Evolutionary conservation across 2,797 vertebrate species (phyloP).

Genomic region (Darevskia nairensis): DNA sequence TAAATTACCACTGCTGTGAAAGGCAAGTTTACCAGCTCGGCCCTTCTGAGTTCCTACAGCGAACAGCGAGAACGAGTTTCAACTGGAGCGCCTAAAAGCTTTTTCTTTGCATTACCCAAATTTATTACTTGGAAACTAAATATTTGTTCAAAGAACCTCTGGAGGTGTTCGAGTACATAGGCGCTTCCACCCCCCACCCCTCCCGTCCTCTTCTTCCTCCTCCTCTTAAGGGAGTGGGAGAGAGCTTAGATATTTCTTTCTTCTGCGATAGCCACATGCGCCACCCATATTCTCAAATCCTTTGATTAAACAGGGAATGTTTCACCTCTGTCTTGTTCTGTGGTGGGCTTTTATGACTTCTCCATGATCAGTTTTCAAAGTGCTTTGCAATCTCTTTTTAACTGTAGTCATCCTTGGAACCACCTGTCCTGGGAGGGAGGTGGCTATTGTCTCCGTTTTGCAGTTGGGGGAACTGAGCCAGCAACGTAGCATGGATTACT

Average conservation of each 20-base stretch:
- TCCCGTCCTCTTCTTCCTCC: neutral
- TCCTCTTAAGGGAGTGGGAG: neutral
- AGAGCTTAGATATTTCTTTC: constrained; percentile 66
- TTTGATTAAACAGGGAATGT: constrained; percentile 52
- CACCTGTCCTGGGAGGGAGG: neutral
- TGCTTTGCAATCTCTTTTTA: constrained; percentile 10
- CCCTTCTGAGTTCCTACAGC: constrained; percentile 53
- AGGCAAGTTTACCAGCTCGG: constrained; percentile 67
- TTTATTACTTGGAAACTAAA: constrained; percentile 71
- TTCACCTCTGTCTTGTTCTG: constrained; percentile 31
- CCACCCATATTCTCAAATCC: constrained; percentile 65
- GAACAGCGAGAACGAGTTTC: constrained; percentile 66
- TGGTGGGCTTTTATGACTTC: constrained; percentile 16
- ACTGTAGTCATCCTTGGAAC: constrained; percentile 16
- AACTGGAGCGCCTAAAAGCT: constrained; percentile 70
- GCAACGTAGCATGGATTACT: no score
- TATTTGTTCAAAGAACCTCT: constrained; percentile 71
- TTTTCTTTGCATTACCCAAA: constrained; percentile 70
- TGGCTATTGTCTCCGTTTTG: neutral
- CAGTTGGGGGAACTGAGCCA: neutral
- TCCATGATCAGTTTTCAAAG: constrained; percentile 21
- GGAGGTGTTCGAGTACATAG: constrained; percentile 57
- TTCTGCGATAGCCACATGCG: constrained; percentile 51
- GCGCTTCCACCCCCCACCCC: constrained; percentile 31
- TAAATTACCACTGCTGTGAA: constrained; percentile 64